Evolutionary conservation across 2,113 vertebrate species (phyloP).

Genomic region (Epinephelus cyanopodus): DNA sequence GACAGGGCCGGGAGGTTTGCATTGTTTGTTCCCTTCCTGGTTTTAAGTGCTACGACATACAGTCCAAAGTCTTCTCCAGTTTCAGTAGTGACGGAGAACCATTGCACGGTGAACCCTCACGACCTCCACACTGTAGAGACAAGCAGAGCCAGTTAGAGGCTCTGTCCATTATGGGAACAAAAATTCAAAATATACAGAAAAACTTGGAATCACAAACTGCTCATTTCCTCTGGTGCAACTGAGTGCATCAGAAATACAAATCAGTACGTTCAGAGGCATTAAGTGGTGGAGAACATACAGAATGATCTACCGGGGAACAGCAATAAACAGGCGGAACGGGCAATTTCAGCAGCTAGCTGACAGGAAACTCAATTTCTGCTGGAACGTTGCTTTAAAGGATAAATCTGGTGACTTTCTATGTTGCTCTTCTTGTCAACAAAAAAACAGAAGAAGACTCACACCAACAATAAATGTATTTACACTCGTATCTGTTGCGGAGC

Average conservation of each 20-base stretch:
- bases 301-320: background rate
- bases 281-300: background rate
- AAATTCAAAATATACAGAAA: conserved; percentile 6
- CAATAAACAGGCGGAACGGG: background rate
- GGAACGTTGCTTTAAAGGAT: too few relatives aligned
- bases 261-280: conserved; percentile 26
- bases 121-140: background rate
- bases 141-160: background rate
- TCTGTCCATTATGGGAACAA: background rate
- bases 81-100: conserved; percentile 5
- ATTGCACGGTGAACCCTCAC: background rate
- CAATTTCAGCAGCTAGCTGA: too few relatives aligned
- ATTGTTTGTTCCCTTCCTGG: conserved; percentile 19
- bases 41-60: conserved; percentile 44
- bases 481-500: too few relatives aligned
- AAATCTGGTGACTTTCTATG: too few relatives aligned
- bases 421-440: too few relatives aligned
- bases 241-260: background rate
- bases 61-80: conserved; percentile 3
- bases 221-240: background rate
- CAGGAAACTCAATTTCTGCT: too few relatives aligned
- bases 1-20: background rate
- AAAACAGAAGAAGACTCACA: too few relatives aligned
- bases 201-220: background rate
- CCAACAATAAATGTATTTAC: too few relatives aligned